Base-by-base conservation (phyloP, 2,888 invertebrate species). In the Sarcophaga rosellei region DNA sequence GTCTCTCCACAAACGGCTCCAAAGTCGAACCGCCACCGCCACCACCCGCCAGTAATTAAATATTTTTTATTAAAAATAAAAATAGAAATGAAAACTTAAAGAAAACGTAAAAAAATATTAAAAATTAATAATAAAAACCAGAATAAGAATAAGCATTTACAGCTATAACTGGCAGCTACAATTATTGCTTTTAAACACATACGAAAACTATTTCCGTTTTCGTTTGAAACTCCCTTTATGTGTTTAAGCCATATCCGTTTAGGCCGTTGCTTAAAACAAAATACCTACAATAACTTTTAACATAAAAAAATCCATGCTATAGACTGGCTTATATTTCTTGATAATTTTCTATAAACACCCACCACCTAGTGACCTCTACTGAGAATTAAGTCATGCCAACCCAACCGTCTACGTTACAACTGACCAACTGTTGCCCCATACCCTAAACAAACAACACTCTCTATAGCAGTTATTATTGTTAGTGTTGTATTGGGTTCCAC, bases 341-440 rank as follows among this genome's bases (percentile, higher is more conserved):
- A 72, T 84, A 66, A 78, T 84, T 81, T 25, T 68, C 74, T 23
- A 72, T 75, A 73, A 74, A 88, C 89, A 85, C 88, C 88, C 88
- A 89, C 88, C 89, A 89, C 89, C 89, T 86, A 88, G 88, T 89
- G 88, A 89, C 89, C 89, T 88, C 87, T 82, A 87, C 88, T 85
- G 72, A 78, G 79, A 86, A 85, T 47, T 81, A 84, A 76, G 53
- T 65, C 72, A 81, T 76, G 57, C 23, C 61, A 79, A 53, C 17
- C 23, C 61, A 79, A 53, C 17, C 53, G 17, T 35, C 35, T 35
- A 35, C 35, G 8, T 8, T 17, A 12, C 4, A 53, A 53, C 12
- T 45, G 63, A 65, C 62, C 74, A 66, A n/a, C 66, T 44, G 53
- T 53, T 53, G 53, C 12, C 53, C 35, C 35, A 35, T 35, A 35